Percentiles rank a stretch among this genome's conserved stretches.
Evolutionary conservation across 1,140 invertebrate genomes (phyloP).

Genomic region (Bombus impatiens): DNA sequence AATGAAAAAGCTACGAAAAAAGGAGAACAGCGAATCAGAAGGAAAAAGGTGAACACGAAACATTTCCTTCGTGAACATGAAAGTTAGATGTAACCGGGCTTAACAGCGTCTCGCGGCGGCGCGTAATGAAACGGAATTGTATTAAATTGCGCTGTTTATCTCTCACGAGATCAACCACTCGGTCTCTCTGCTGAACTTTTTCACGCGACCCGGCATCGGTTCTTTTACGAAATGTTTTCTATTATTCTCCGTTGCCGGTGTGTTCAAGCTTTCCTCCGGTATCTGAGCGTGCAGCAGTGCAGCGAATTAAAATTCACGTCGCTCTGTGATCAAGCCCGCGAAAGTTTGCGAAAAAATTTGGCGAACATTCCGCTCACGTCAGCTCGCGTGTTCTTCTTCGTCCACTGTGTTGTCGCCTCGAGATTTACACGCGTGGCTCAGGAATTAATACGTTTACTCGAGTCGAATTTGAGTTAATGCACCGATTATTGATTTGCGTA

Average conservation of each 20-base stretch:
- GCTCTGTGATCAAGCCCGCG: constrained; percentile 12
- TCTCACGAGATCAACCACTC: constrained; percentile 52
- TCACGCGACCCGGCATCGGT: background rate
- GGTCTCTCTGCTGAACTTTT: constrained; percentile 28
- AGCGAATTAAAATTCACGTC: constrained; percentile 38
- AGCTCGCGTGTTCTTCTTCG: constrained; percentile 17
- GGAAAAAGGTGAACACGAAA: background rate
- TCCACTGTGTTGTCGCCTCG: background rate
- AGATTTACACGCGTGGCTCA: background rate
- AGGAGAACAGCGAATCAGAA: background rate
- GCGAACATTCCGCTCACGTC: background rate
- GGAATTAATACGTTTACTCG: background rate
- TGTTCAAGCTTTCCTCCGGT: background rate
- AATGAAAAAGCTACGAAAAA: background rate
- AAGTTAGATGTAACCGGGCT: constrained; percentile 49
- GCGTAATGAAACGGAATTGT: constrained; percentile 54
- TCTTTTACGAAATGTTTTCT: constrained; percentile 26
- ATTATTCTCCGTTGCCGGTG: constrained; percentile 12
- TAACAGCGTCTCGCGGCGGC: constrained; percentile 17
- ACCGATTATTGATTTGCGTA: background rate
- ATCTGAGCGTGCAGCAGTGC: background rate
- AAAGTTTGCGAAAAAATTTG: constrained; percentile 22
- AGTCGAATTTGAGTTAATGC: background rate
- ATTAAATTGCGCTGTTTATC: constrained; percentile 55
- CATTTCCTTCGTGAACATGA: constrained; percentile 18